Evolutionary conservation across 2,888 invertebrate genomes (phyloP).

Genomic region (Ectobius pallidus): DNA sequence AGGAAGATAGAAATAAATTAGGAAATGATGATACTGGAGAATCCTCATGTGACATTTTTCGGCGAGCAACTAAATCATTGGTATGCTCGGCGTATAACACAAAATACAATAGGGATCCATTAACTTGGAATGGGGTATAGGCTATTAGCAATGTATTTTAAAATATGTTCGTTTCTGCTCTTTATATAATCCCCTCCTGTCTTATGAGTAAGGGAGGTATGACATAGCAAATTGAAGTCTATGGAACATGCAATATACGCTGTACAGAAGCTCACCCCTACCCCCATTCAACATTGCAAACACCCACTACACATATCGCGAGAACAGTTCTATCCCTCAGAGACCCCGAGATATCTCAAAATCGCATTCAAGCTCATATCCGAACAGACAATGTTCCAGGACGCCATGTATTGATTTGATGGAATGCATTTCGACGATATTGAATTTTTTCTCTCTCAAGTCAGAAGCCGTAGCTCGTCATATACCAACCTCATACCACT

Average conservation of each 20-base stretch:
- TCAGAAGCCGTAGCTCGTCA: slow-evolving; percentile 32
- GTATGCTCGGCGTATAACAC: too few relatives aligned
- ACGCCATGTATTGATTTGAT: slow-evolving; percentile 38
- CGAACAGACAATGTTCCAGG: not conserved
- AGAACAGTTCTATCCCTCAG: not conserved
- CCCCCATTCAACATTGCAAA: not conserved
- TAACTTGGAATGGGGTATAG: too few relatives aligned
- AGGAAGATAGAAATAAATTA: too few relatives aligned
- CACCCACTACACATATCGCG: not conserved
- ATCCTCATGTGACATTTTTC: too few relatives aligned
- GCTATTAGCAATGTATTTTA: too few relatives aligned
- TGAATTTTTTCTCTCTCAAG: slow-evolving; percentile 38
- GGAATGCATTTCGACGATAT: slow-evolving; percentile 39
- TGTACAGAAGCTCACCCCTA: not conserved
- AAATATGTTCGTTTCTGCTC: too few relatives aligned
- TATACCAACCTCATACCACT: not conserved
- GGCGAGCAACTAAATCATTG: too few relatives aligned
- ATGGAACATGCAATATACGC: slow-evolving; percentile 12
- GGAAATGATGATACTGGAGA: too few relatives aligned
- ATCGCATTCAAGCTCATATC: slow-evolving; percentile 19
- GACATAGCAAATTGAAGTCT: slow-evolving; percentile 1
- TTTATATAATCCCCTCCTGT: too few relatives aligned
- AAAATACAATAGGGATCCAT: too few relatives aligned
- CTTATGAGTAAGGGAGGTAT: too few relatives aligned
- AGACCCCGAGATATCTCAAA: not conserved